Conservation (phyloP, 2,888 invertebrate species). For the Tetragonula carbonaria region DNA sequence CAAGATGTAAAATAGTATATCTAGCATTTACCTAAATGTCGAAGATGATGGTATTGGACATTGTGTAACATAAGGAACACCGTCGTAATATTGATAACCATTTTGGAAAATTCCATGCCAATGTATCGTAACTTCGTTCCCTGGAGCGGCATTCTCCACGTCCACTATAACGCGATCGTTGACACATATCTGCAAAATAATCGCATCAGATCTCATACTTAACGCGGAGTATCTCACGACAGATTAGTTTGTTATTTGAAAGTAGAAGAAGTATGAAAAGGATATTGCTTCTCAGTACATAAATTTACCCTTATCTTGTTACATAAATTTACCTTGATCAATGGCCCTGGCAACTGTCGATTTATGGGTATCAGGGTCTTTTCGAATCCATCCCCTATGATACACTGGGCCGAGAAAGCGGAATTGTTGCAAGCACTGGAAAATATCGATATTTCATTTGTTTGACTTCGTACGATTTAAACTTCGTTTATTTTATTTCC, state of each 20-base stretch:
- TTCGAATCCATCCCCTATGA: conserved; percentile 94
- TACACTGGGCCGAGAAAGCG: conserved; percentile 86
- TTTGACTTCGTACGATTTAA: too few species aligned
- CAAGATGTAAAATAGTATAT: not conserved
- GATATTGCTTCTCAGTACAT: not conserved
- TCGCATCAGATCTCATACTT: not conserved
- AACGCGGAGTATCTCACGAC: too few species aligned
- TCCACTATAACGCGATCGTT: conserved; percentile 94
- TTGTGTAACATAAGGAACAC: conserved; percentile 94
- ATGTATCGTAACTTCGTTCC: conserved; percentile 94
- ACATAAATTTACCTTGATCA: conserved; percentile 89
- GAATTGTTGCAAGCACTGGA: conserved; percentile 16
- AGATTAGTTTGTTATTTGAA: not conserved
- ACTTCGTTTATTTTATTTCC: not conserved
- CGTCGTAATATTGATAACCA: conserved; percentile 94
- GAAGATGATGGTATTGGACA: conserved; percentile 94
- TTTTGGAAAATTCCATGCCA: conserved; percentile 96
- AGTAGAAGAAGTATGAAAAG: not conserved
- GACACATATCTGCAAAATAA: conserved; percentile 90
- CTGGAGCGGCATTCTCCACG: conserved; percentile 93
- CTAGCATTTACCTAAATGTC: conserved; percentile 88
- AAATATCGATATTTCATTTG: not conserved
- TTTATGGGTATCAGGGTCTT: conserved; percentile 93
- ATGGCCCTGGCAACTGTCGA: conserved; percentile 95
- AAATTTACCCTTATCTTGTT: conserved; percentile 86